These are phyloP conservation scores for Unio delphinus DNA, from an alignment of 2,888 invertebrate species.

Conservation along the genomic window DNA sequence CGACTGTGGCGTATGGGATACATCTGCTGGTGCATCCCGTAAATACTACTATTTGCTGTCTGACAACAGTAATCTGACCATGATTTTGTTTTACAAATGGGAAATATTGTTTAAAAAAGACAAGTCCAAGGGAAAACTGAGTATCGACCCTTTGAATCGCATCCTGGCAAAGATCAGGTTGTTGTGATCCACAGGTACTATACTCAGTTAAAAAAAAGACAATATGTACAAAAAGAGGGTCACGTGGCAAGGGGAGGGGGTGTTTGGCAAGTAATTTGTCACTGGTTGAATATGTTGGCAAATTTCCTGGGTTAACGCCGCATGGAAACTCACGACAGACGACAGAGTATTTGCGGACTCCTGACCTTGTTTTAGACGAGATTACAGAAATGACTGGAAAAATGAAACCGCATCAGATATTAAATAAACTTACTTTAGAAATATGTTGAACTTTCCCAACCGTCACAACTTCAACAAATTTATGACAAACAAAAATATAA, in stretches of 20 bases:
- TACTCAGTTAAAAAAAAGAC: slow-evolving; percentile 2
- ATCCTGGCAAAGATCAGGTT: neutral
- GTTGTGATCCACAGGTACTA: slow-evolving; percentile 5
- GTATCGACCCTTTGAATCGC: no score
- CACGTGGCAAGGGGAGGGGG: slow-evolving; percentile 4
- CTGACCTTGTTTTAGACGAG: slow-evolving; percentile 8
- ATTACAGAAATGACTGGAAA: neutral
- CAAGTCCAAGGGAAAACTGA: no score
- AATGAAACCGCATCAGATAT: slow-evolving; percentile 9
- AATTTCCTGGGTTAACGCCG: slow-evolving; percentile 8
- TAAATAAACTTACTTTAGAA: slow-evolving; percentile 1
- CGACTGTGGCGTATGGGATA: no score
- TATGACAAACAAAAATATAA: slow-evolving; percentile 2
- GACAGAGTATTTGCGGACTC: slow-evolving; percentile 8
- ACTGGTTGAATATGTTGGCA: slow-evolving; percentile 11
- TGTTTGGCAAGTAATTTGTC: slow-evolving; percentile 1
- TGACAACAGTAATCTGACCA: no score
- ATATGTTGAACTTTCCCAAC: slow-evolving; percentile 6
- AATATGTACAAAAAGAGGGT: slow-evolving; percentile 9
- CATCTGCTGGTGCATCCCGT: no score
- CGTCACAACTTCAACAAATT: neutral
- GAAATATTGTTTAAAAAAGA: no score
- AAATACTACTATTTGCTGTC: no score
- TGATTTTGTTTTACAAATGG: no score
- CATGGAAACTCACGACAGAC: slow-evolving; percentile 3